Evolutionary conservation across 2,888 invertebrate genomes (phyloP), one percentile per base, ranked within the genome.

Genomic region (Drosophila meridiana): DNA sequence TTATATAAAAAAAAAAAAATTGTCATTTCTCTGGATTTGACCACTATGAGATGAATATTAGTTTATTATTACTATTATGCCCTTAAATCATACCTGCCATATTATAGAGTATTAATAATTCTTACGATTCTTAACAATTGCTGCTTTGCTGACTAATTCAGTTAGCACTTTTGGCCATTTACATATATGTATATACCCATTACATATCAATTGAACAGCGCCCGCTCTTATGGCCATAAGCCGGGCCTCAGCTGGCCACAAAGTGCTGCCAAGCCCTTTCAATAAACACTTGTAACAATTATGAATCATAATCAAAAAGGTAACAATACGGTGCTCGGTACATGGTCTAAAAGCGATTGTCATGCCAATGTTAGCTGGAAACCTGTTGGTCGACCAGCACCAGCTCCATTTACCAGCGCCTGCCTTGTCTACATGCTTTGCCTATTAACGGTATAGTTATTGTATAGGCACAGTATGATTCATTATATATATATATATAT

Each of bases 231-330:
- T 28, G 28, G 14, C 28, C 28, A 28, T 57, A 34, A 57, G 4
- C 20, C 58, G 43, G 26, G 9, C 36, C 14, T 30, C 30, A 40
- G 32, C 60, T 60, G 60, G 40, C 26, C 57, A 4, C 32, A 30
- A 32, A 73, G 62, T 59, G 65, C 61, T 57, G 76, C 88, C 90
- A 85, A 89, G 78, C 90, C 84, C 84, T 85, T 52, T 75, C 69
- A 55, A 69, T 84, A 89, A 76, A 72, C 90, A 85, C 85, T 89
- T 89, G 85, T 80, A 88, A 73, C 86, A 85, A 88, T 85, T 89
- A 90, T 85, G 84, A 79, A 74, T 82, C 79, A 79, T 78, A 77
- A 85, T 84, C 90, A 69, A 87, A 86, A 89, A 78, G 87, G 84
- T 89, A 89, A 87, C 82, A 80, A 67, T 58, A 69, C 77, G 50